A percentile compares a stretch with the other conserved stretches of the same genome.
phyloP scores from a whole-genome alignment of 2,888 invertebrate genomes.

The Cylloceria caligata region DNA sequence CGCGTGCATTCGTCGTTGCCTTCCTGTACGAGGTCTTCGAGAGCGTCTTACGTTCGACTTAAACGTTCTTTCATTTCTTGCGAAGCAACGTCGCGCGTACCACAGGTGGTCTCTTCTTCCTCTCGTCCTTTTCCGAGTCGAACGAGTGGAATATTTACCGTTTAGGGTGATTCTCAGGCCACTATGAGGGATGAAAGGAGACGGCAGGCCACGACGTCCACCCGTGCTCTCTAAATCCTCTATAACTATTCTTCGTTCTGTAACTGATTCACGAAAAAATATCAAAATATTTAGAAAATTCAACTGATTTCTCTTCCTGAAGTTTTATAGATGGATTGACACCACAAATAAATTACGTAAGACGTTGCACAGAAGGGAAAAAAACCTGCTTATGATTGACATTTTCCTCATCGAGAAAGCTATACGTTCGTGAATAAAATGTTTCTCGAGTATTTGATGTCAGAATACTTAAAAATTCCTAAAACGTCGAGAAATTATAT shows the following conservation, averaged over 20 bases:
- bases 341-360: neutral
- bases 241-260: neutral
- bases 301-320: neutral
- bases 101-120: slow-evolving; percentile 60
- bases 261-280: slow-evolving; percentile 1
- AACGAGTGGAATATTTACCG: slow-evolving; percentile 62
- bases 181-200: slow-evolving; percentile 58
- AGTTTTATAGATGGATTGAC: neutral
- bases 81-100: slow-evolving; percentile 39
- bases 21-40: slow-evolving; percentile 22
- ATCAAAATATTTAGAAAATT: slow-evolving; percentile 32
- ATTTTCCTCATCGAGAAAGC: too few species aligned
- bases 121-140: slow-evolving; percentile 27
- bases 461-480: too few species aligned
- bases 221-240: slow-evolving; percentile 33
- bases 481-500: too few species aligned
- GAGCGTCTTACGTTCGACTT: slow-evolving; percentile 45
- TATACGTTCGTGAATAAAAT: too few species aligned
- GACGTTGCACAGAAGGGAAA: neutral
- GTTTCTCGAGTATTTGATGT: too few species aligned
- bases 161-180: slow-evolving; percentile 56
- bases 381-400: neutral
- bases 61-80: slow-evolving; percentile 49
- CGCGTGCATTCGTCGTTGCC: slow-evolving; percentile 45
- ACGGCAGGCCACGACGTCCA: slow-evolving; percentile 45